phyloP scores from a whole-genome alignment of 2,113 vertebrate species.

The Trichomycterus rosablanca region DNA sequence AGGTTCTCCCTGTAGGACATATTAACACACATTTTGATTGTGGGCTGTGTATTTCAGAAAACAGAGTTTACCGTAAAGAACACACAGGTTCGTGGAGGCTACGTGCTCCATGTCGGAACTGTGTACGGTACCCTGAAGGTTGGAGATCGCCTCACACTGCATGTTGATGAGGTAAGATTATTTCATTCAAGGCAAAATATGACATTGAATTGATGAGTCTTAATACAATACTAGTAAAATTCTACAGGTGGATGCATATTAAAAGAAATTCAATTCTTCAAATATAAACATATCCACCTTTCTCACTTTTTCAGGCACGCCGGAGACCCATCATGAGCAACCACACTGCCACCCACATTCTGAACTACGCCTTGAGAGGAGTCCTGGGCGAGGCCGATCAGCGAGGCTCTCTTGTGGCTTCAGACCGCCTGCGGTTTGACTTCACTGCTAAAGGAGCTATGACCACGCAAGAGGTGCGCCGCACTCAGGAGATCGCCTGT shows the following conservation, averaged over 20 bases:
- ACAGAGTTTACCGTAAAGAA: conserved; percentile 96
- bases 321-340: conserved; percentile 93
- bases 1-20: no score
- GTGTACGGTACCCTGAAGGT: conserved; percentile 84
- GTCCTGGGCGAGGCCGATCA: conserved; percentile 96
- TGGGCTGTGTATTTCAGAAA: conserved; percentile 70
- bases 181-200: background rate
- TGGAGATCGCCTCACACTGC: conserved; percentile 79
- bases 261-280: no score
- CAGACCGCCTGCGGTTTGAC: conserved; percentile 90
- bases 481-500: conserved; percentile 79
- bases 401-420: conserved; percentile 88
- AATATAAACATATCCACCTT: no score
- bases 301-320: conserved; percentile 66
- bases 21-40: no score
- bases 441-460: conserved; percentile 93
- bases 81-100: conserved; percentile 88
- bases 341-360: conserved; percentile 93
- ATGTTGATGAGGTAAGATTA: conserved; percentile 83
- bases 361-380: conserved; percentile 86
- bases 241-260: no score
- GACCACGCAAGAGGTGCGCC: conserved; percentile 80
- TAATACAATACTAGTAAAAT: no score
- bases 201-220: no score
- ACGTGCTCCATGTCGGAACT: conserved; percentile 85